Base-by-base conservation (phyloP, 2,797 vertebrate genomes). In the Setipinna tenuifilis region DNA sequence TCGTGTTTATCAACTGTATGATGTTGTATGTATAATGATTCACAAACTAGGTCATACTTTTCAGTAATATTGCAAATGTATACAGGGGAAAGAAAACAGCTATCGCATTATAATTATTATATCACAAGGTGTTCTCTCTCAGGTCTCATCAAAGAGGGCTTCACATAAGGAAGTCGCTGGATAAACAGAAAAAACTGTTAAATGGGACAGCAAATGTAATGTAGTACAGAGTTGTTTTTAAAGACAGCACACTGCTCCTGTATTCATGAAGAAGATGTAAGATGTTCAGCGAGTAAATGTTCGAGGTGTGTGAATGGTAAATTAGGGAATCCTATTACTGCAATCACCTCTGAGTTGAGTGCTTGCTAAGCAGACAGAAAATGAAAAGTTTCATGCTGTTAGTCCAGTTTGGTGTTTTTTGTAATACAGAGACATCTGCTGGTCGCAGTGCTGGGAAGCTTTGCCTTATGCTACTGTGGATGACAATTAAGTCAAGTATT, bases 371-470 rank as follows among this genome's bases (percentile, higher is more conserved):
- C 61, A 65, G 23, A 10, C n/a, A 65, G 61, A 78, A 41, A 44
- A 5, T 9, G 3, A 41, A 7, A 41, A 78, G 35, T 11, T 35
- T 41, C 17, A 21, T 41, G 21, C 31, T 9, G 11, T 41, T 78
- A 21, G 31, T 41, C 21, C 41, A 46, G 21, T 21, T 81, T 82
- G 50, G 71, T 28, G 17, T 90, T 89, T 83, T 91, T 90, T 93
- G 93, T 92, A 91, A 89, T 88, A 83, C 89, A 94, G 93, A 91
- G 94, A 92, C 94, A 91, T 91, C 94, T 94, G 84, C 91, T 93
- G 94, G 93, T 84, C 16, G 7, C 16, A 44, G 16, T 44, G 35
- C 16, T 41, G 35, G 17, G 31, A 41, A 44, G 44, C 10, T 41
- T 16, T 44, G 71, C 71, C 35, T 78, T 17, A 3, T 44, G 25